These are phyloP conservation scores for Coptodon rendalli DNA, from an alignment of 2,113 vertebrate genomes.

Conservation along the genomic window DNA sequence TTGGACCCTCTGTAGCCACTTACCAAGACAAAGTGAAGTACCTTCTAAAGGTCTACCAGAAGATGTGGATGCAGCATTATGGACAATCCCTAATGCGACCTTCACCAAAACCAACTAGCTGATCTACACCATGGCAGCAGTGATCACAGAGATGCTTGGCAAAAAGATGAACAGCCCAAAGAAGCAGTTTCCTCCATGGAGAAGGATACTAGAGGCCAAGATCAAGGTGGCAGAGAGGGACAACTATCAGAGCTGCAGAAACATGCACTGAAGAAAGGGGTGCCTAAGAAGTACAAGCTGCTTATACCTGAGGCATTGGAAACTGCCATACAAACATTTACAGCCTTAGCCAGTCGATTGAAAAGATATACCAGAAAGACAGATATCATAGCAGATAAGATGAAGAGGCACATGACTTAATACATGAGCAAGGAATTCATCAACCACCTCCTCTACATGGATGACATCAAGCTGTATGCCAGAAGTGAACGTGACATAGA, in stretches of 20 bases:
- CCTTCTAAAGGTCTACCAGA: neutral
- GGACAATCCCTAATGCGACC: neutral
- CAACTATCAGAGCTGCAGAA: neutral
- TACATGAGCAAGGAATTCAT: neutral
- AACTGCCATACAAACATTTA: neutral
- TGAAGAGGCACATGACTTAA: neutral
- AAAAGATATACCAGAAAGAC: neutral
- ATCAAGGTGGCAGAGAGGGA: neutral
- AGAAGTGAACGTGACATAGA: neutral
- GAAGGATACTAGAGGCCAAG: neutral
- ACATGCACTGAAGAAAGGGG: neutral
- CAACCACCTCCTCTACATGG: neutral
- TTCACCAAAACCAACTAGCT: neutral
- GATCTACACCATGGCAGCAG: neutral
- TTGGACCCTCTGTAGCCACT: neutral
- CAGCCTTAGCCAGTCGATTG: neutral
- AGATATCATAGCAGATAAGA: neutral
- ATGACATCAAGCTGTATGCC: neutral
- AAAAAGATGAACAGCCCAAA: neutral
- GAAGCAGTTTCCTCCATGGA: neutral
- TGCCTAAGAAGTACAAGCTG: neutral
- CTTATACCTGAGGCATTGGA: neutral
- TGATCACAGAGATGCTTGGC: neutral
- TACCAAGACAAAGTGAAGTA: neutral
- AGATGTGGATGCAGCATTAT: neutral